phyloP scores from a whole-genome alignment of 2,113 vertebrate genomes.

The Manacus vitellinus region DNA sequence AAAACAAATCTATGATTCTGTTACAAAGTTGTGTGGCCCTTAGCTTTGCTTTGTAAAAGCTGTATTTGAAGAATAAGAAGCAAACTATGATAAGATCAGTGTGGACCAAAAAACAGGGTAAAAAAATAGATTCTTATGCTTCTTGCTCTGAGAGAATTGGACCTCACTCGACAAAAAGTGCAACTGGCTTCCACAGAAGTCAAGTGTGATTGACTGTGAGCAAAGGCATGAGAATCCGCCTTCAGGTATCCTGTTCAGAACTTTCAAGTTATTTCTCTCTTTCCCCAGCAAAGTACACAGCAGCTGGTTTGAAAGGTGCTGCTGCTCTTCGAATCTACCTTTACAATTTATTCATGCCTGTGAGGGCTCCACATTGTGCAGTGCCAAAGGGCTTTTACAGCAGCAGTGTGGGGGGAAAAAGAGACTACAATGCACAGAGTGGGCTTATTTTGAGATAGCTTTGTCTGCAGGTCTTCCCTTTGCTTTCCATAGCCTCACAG shows the following conservation, averaged over 20 bases:
- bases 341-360: background rate
- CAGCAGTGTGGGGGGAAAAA: background rate
- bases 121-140: background rate
- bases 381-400: background rate
- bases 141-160: background rate
- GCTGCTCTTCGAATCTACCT: rapidly evolving
- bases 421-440: background rate
- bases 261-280: background rate
- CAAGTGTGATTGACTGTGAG: background rate
- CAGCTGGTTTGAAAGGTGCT: background rate
- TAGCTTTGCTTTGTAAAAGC: background rate
- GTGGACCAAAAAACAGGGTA: background rate
- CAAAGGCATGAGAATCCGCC: background rate
- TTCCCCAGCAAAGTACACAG: background rate
- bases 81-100: background rate
- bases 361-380: rapidly evolving
- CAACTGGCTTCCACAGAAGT: background rate
- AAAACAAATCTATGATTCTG: background rate
- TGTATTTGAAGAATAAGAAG: background rate
- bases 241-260: background rate
- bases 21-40: background rate
- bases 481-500: background rate
- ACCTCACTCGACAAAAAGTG: background rate
- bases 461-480: slow-evolving; percentile 11
- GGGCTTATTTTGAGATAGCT: slow-evolving; percentile 19